phyloP scores from a whole-genome alignment of 2,797 vertebrate genomes.

The Pampus argenteus region DNA sequence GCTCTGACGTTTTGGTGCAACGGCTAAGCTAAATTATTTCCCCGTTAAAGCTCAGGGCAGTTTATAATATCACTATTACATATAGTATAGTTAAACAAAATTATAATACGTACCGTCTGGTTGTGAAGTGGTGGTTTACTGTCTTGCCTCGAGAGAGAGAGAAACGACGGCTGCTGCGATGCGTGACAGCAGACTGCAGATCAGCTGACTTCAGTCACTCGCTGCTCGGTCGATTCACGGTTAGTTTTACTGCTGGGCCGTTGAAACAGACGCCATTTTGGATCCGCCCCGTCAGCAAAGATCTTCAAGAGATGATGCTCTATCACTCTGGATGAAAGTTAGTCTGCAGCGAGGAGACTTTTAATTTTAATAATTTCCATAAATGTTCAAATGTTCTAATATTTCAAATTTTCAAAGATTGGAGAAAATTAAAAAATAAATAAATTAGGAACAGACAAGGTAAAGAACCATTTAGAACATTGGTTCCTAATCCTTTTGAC shows the following conservation, averaged over 20 bases:
- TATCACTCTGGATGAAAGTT: background rate
- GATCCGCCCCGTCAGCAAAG: slow-evolving; percentile 67
- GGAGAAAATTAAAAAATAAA: too few relatives aligned
- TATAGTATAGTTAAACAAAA: background rate
- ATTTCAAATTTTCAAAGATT: too few relatives aligned
- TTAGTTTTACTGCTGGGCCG: slow-evolving; percentile 61
- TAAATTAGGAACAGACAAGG: background rate
- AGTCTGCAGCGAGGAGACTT: background rate
- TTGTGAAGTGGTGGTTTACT: slow-evolving; percentile 44
- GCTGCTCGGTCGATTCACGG: slow-evolving; percentile 34
- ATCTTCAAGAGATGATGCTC: slow-evolving; percentile 6
- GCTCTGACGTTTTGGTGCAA: slow-evolving; percentile 52
- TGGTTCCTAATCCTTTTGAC: too few relatives aligned
- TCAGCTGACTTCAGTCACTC: slow-evolving; percentile 89
- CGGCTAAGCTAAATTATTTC: background rate
- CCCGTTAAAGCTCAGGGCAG: fast-evolving
- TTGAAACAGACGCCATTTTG: slow-evolving; percentile 77
- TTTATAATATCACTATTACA: background rate
- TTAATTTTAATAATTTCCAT: too few relatives aligned
- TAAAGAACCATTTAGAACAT: fast-evolving
- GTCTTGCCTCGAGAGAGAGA: slow-evolving; percentile 50
- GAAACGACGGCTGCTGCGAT: slow-evolving; percentile 68
- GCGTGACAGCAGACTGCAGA: slow-evolving; percentile 74
- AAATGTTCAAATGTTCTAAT: too few relatives aligned
- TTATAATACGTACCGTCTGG: slow-evolving; percentile 70